phyloP scores from a whole-genome alignment of 2,113 vertebrate species.

The Nyctereutes procyonoides region DNA sequence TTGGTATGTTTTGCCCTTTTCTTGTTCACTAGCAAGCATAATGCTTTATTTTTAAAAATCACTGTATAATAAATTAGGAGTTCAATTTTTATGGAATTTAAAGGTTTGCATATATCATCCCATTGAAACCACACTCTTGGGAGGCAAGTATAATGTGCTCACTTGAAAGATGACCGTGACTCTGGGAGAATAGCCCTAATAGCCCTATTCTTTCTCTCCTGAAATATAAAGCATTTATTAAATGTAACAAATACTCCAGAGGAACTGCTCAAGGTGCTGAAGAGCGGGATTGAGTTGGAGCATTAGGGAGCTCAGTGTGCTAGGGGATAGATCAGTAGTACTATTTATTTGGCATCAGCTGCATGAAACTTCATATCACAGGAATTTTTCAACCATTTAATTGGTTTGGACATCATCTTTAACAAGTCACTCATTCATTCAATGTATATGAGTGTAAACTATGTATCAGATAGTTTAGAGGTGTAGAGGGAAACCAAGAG shows the following conservation, averaged over 20 bases:
- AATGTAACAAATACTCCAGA: neutral
- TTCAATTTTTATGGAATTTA: neutral
- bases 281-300: rapidly evolving
- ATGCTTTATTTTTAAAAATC: neutral
- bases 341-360: neutral
- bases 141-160: neutral
- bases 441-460: neutral
- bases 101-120: neutral
- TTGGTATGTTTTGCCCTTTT: neutral
- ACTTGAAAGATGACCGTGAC: neutral
- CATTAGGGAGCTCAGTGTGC: neutral
- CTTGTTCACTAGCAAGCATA: neutral
- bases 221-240: neutral
- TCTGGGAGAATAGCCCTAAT: neutral
- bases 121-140: neutral
- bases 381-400: neutral
- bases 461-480: neutral
- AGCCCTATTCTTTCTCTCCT: neutral
- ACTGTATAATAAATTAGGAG: neutral
- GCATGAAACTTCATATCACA: neutral
- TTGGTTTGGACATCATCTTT: neutral
- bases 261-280: neutral
- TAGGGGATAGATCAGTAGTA: neutral
- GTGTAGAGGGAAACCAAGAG: neutral
- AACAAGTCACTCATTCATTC: neutral